Conservation (phyloP, 2,888 invertebrate genomes). For the Epinotia brunnichana region DNA sequence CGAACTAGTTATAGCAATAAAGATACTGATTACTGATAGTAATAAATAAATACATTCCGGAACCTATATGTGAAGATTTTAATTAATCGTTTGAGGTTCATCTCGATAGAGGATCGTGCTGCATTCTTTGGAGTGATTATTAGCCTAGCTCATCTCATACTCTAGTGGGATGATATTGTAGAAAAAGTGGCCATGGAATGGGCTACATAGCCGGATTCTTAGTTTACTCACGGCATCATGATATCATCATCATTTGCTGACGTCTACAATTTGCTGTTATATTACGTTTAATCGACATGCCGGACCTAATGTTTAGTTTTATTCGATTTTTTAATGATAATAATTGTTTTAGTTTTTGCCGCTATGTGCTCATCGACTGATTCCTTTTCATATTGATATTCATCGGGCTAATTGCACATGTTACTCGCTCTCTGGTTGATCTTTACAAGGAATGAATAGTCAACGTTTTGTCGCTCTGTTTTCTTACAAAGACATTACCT, state of each 20-base stretch:
- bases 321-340: slow-evolving; percentile 22
- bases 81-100: slow-evolving; percentile 58
- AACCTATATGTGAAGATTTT: slow-evolving; percentile 57
- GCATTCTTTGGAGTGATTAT: slow-evolving; percentile 53
- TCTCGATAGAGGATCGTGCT: slow-evolving; percentile 58
- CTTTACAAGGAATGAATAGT: slow-evolving; percentile 27
- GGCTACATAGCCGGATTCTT: slow-evolving; percentile 78
- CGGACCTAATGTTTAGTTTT: slow-evolving; percentile 21
- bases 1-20: slow-evolving; percentile 39
- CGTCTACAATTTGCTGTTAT: slow-evolving; percentile 68
- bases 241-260: slow-evolving; percentile 78
- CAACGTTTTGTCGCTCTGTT: slow-evolving; percentile 21
- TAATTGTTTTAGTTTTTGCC: slow-evolving; percentile 29
- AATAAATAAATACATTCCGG: slow-evolving; percentile 55
- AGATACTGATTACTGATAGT: too few species aligned
- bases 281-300: slow-evolving; percentile 47
- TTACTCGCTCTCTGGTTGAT: slow-evolving; percentile 6
- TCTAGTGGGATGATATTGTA: slow-evolving; percentile 64
- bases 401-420: slow-evolving; percentile 8
- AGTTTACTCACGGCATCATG: slow-evolving; percentile 65
- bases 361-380: slow-evolving; percentile 24
- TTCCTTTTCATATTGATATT: slow-evolving; percentile 16
- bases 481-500: slow-evolving; percentile 65
- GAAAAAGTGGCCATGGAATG: slow-evolving; percentile 79
- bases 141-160: slow-evolving; percentile 52